These are phyloP conservation scores for Trachelus stipa DNA, from an alignment of 2,888 invertebrate species.

Conservation along the genomic window DNA sequence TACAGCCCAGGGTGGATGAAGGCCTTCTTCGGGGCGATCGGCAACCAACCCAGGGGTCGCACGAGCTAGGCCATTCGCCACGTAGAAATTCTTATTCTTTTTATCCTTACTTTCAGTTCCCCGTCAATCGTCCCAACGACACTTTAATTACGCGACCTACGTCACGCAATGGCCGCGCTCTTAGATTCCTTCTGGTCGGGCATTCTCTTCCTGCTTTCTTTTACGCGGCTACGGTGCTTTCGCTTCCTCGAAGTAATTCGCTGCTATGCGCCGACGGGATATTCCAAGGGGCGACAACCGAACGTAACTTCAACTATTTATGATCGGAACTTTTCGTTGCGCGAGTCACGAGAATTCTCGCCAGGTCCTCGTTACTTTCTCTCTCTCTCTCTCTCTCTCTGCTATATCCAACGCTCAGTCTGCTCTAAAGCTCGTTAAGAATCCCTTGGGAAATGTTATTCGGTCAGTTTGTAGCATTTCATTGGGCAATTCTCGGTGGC, in stretches of 20 bases:
- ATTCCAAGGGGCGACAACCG: too few species aligned
- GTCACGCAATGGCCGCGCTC: conserved; percentile 10
- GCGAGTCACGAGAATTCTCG: too few species aligned
- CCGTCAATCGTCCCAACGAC: conserved; percentile 25
- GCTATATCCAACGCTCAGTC: too few species aligned
- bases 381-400: too few species aligned
- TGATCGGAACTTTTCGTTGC: too few species aligned
- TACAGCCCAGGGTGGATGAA: conserved; percentile 23
- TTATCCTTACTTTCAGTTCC: conserved; percentile 26
- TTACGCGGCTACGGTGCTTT: too few species aligned
- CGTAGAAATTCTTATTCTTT: conserved; percentile 36
- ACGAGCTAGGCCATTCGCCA: conserved; percentile 24
- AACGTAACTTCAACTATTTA: too few species aligned
- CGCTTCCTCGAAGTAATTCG: too few species aligned
- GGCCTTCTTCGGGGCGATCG: conserved; percentile 16
- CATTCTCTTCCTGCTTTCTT: not conserved
- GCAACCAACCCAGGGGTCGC: conserved; percentile 30
- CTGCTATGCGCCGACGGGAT: too few species aligned
- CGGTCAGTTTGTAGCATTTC: conserved; percentile 24
- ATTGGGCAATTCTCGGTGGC: conserved; percentile 40
- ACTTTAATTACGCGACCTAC: conserved; percentile 32
- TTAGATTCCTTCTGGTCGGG: not conserved
- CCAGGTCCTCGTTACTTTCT: too few species aligned
- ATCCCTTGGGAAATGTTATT: too few species aligned
- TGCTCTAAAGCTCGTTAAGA: too few species aligned